phyloP scores from a whole-genome alignment of 2,113 vertebrate species.

The Lasiurus borealis region DNA sequence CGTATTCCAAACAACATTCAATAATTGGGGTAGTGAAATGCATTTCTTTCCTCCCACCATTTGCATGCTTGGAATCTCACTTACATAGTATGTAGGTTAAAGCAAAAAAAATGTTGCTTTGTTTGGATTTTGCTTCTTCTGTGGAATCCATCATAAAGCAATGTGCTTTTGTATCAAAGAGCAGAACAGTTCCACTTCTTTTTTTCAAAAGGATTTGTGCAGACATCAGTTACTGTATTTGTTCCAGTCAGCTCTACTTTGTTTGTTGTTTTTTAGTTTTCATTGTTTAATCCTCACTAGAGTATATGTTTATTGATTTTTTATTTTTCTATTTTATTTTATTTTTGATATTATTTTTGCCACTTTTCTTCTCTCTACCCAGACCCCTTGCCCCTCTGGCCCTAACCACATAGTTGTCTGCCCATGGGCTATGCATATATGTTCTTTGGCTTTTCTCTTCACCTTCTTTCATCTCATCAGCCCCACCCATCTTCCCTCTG shows the following conservation, averaged over 20 bases:
- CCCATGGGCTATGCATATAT: not conserved
- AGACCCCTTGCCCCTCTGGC: no score
- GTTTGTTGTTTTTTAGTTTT: not conserved
- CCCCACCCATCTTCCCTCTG: not conserved
- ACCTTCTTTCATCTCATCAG: not conserved
- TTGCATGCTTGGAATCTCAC: conserved; percentile 81
- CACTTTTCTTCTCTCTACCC: no score
- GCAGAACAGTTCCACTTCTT: conserved; percentile 64
- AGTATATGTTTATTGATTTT: not conserved
- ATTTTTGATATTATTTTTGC: not conserved
- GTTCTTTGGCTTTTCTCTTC: not conserved
- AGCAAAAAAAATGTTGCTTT: conserved; percentile 74
- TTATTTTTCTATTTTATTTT: not conserved
- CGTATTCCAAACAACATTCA: conserved; percentile 56
- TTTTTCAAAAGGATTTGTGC: conserved; percentile 50
- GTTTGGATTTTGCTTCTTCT: conserved; percentile 76
- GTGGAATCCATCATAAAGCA: conserved; percentile 61
- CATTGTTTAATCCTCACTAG: not conserved
- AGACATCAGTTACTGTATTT: conserved; percentile 44
- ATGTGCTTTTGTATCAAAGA: conserved; percentile 35
- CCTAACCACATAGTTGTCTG: not conserved
- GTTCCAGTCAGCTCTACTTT: not conserved
- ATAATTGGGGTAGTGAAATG: conserved; percentile 36
- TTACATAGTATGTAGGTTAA: conserved; percentile 53
- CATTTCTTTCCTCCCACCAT: conserved; percentile 79